phyloP scores from a whole-genome alignment of 1,140 invertebrate species.

The Achatina immaculata region DNA sequence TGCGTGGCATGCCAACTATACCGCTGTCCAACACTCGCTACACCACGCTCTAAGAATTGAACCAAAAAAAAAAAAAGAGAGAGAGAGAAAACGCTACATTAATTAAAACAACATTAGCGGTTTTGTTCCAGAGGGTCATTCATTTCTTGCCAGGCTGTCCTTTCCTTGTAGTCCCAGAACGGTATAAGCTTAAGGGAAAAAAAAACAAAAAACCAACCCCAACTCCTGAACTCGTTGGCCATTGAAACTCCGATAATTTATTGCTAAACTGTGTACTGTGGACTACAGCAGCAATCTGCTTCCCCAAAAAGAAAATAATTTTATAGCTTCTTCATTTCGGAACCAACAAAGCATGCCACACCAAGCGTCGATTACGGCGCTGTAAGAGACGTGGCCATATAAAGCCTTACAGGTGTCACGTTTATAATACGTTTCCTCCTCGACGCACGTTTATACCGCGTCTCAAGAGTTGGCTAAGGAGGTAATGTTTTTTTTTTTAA shows the following conservation, averaged over 20 bases:
- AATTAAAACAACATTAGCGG: conserved; percentile 23
- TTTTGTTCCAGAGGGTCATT: background rate
- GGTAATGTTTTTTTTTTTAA: background rate
- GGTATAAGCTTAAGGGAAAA: too few relatives aligned
- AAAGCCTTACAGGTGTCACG: conserved; percentile 11
- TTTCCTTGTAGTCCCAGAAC: too few relatives aligned
- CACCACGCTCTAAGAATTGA: background rate
- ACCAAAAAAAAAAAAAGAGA: background rate
- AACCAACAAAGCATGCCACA: conserved; percentile 14
- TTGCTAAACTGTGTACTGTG: conserved; percentile 20
- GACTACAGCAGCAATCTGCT: background rate
- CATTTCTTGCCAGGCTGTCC: too few relatives aligned
- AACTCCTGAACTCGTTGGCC: background rate
- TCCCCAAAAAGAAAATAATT: background rate
- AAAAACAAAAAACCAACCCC: too few relatives aligned
- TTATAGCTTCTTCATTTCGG: background rate
- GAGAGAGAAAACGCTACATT: background rate
- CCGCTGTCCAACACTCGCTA: background rate
- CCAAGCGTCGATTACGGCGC: background rate
- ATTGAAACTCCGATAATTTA: conserved; percentile 8
- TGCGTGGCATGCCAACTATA: background rate
- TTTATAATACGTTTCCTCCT: background rate
- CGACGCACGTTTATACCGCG: background rate
- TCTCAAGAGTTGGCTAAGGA: background rate
- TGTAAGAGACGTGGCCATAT: background rate